These are phyloP conservation scores for Anseranas semipalmata DNA, from an alignment of 2,113 vertebrate genomes.

Conservation along the genomic window DNA sequence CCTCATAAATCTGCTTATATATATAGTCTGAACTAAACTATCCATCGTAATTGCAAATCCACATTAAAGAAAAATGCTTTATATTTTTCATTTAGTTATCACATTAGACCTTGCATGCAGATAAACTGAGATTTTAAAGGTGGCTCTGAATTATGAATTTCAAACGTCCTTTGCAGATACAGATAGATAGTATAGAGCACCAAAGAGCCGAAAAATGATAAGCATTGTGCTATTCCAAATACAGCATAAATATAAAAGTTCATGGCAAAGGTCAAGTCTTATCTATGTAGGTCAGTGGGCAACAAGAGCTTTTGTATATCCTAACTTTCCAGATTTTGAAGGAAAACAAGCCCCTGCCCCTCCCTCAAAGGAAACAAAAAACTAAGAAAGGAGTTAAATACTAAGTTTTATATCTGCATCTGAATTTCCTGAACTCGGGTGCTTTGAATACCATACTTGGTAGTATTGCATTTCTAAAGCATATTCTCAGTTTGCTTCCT, in stretches of 20 bases:
- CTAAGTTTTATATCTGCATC: not conserved
- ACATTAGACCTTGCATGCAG: not conserved
- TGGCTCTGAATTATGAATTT: not conserved
- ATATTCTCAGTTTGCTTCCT: not conserved
- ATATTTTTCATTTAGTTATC: not conserved
- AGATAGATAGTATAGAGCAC: not conserved
- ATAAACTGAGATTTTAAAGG: slow-evolving; percentile 25
- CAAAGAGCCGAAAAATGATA: not conserved
- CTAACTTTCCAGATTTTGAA: not conserved
- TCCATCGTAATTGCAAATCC: not conserved
- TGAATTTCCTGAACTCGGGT: not conserved
- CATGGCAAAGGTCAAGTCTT: not conserved
- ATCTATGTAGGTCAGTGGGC: not conserved
- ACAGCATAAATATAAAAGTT: not conserved
- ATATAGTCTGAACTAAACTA: not conserved
- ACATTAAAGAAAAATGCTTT: not conserved
- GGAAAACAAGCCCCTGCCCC: not conserved
- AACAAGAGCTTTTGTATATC: not conserved
- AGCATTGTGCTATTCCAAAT: not conserved
- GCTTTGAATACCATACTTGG: not conserved
- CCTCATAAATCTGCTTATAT: not conserved
- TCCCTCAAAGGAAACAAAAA: not conserved
- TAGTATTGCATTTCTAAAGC: not conserved
- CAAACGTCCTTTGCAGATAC: not conserved
- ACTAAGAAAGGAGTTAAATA: not conserved